Percentiles rank a stretch among this genome's conserved stretches.
These are phyloP conservation scores for Euthynnus affinis DNA, from an alignment of 2,797 vertebrate species.

Conservation along the genomic window DNA sequence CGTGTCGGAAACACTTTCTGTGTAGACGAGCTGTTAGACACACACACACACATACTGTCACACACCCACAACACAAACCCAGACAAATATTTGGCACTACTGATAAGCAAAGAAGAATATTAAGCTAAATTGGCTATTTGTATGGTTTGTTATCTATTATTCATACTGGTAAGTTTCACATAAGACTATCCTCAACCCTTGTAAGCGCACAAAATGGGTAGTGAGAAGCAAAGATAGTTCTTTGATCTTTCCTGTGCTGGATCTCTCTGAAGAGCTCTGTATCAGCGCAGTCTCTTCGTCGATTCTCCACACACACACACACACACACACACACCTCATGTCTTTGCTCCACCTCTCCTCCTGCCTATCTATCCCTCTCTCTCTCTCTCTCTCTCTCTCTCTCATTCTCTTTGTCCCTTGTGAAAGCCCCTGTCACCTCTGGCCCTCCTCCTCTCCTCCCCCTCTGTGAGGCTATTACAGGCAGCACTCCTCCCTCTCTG, in stretches of 20 bases:
- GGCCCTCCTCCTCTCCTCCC: slow-evolving; percentile 85
- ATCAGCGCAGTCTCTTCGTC: slow-evolving; percentile 71
- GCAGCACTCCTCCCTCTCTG: slow-evolving; percentile 91
- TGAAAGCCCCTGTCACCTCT: slow-evolving; percentile 85
- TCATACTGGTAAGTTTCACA: slow-evolving; percentile 67
- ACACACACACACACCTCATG: slow-evolving; percentile 84
- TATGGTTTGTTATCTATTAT: slow-evolving; percentile 71
- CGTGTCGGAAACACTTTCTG: not conserved
- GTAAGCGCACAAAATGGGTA: slow-evolving; percentile 58
- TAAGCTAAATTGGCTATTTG: slow-evolving; percentile 64
- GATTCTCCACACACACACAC: slow-evolving; percentile 84
- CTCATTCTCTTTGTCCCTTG: slow-evolving; percentile 78
- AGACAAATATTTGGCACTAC: slow-evolving; percentile 52
- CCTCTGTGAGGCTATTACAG: slow-evolving; percentile 89
- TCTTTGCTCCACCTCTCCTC: slow-evolving; percentile 71
- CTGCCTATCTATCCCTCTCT: slow-evolving; percentile 67
- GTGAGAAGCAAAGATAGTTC: slow-evolving; percentile 56
- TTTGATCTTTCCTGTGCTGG: slow-evolving; percentile 73
- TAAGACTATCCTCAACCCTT: slow-evolving; percentile 55
- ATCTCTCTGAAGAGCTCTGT: slow-evolving; percentile 64
- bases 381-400: slow-evolving; percentile 76
- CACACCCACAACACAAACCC: slow-evolving; percentile 2
- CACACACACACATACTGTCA: not conserved
- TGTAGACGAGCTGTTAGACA: not conserved
- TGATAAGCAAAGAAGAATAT: slow-evolving; percentile 42